Conservation (phyloP, 2,888 invertebrate species). For the Hemistola chrysoprasaria region DNA sequence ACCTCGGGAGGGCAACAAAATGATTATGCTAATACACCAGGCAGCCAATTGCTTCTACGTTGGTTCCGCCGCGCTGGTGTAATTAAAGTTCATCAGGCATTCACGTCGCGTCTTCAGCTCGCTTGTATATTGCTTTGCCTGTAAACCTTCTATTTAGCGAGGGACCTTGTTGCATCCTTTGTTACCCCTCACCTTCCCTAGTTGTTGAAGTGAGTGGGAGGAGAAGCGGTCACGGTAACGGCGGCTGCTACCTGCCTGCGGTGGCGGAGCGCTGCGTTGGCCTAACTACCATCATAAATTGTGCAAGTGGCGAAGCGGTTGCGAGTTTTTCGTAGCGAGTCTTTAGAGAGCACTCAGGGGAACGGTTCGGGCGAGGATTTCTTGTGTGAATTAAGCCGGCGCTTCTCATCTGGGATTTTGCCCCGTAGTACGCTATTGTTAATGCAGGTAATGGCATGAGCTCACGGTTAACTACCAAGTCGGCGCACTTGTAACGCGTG, state of each 20-base stretch:
- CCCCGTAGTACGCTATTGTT: conserved; percentile 41
- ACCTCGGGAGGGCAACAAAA: conserved; percentile 47
- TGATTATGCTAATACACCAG: conserved; percentile 64
- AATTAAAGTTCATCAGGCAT: conserved; percentile 66
- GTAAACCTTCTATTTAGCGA: conserved; percentile 41
- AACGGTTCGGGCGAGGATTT: conserved; percentile 52
- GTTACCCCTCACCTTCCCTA: conserved; percentile 33
- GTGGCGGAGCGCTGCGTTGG: conserved; percentile 49
- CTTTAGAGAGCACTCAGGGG: conserved; percentile 59
- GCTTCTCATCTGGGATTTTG: conserved; percentile 45
- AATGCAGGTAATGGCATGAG: conserved; percentile 38
- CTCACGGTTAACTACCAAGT: conserved; percentile 34
- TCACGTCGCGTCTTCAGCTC: conserved; percentile 53
- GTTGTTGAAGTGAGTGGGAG: conserved; percentile 25
- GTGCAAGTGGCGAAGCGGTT: conserved; percentile 55
- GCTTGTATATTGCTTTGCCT: conserved; percentile 50
- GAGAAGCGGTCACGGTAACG: conserved; percentile 30
- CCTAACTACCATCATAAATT: conserved; percentile 67
- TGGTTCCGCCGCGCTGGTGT: conserved; percentile 45
- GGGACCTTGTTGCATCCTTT: conserved; percentile 37
- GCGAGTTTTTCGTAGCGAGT: conserved; percentile 57
- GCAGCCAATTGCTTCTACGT: conserved; percentile 59
- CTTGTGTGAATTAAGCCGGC: conserved; percentile 58
- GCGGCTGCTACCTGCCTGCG: conserved; percentile 49
- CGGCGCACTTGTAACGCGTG: conserved; percentile 25